Base-by-base conservation (phyloP, 2,888 invertebrate species). In the Uropetala carovei region DNA sequence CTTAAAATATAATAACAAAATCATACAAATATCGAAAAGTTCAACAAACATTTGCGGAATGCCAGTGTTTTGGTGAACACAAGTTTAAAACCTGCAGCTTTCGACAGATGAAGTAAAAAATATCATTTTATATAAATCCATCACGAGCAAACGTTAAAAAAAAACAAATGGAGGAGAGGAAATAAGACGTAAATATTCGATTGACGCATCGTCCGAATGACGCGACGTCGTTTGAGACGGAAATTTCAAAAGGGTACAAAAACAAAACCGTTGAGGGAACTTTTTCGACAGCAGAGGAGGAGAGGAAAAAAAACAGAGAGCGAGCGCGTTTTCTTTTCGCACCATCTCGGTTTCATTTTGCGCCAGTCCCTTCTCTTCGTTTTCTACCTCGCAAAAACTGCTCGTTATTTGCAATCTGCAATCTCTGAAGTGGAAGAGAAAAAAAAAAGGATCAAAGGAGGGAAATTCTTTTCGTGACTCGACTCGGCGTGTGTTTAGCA, bases 381-480 rank as follows among this genome's bases (percentile, higher is more conserved):
- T 75, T 75, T 18, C 5, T 27, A 27, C 22, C 8, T 75, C 75
- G 27, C 75, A 75, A 75, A 75, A 75, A 75, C 22, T 75, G 75
- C 75, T 75, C 75, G 27, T 75, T 75, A 75, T 75, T 43, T 75
- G 75, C 75, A 22, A 75, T 75, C 75, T 27, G 75, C 22, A 75
- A 75, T 75, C 75, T 22, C 75, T 22, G 75, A 75, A 75, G 27
- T 75, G 18, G 75, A 4, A 75, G 75, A 75, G 27, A 75, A 22
- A 22, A 75, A 75, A 75, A 75, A 75, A 75, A 27, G 22, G 75
- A 27, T 11, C n/a, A 75, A n/a, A 75, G 22, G 0, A 75, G 75
- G 75, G 13, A 75, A 75, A 75, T 27, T 27, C 11, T 75, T 75
- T 43, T 75, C 27, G n/a, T 22, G 68, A 5, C 43, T 5, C 43